phyloP scores from a whole-genome alignment of 2,888 invertebrate species.

The Cartodere bifasciata region DNA sequence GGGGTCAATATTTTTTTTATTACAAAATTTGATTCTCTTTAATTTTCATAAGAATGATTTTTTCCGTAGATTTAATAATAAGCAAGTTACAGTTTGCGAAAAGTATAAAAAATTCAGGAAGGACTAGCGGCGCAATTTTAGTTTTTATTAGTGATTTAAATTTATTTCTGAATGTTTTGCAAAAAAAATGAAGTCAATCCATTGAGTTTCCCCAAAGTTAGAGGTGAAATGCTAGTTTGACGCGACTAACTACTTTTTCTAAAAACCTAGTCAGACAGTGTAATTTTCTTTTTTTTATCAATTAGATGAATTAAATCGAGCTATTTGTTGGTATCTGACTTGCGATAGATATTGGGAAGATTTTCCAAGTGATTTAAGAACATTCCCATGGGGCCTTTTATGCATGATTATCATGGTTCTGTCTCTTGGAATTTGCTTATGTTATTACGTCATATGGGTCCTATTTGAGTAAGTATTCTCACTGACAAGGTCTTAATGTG shows the following conservation, averaged over 20 bases:
- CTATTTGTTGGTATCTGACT: slow-evolving; percentile 84
- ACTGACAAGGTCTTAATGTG: not conserved
- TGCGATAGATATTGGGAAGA: slow-evolving; percentile 91
- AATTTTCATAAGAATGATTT: no score
- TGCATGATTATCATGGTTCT: slow-evolving; percentile 70
- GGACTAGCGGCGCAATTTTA: no score
- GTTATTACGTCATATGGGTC: slow-evolving; percentile 87
- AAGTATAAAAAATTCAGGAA: no score
- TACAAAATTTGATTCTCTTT: no score
- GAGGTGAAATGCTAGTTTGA: no score
- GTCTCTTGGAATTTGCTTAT: slow-evolving; percentile 72
- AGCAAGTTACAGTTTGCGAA: no score
- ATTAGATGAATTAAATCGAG: slow-evolving; percentile 80
- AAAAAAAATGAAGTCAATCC: no score
- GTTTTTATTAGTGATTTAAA: no score
- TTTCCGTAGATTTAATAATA: no score
- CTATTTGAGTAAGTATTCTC: slow-evolving; percentile 69
- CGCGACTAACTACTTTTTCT: not conserved
- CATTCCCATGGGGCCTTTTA: slow-evolving; percentile 69
- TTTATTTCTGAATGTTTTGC: no score
- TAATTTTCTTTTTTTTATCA: slow-evolving; percentile 15
- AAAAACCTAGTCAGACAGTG: not conserved
- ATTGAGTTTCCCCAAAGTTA: no score
- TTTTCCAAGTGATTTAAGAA: slow-evolving; percentile 55
- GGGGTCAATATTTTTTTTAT: no score